A percentile compares a stretch with the other conserved stretches of the same genome.
These are phyloP conservation scores for Coregonus sp. DNA, from an alignment of 2,797 vertebrate species.

Conservation along the genomic window DNA sequence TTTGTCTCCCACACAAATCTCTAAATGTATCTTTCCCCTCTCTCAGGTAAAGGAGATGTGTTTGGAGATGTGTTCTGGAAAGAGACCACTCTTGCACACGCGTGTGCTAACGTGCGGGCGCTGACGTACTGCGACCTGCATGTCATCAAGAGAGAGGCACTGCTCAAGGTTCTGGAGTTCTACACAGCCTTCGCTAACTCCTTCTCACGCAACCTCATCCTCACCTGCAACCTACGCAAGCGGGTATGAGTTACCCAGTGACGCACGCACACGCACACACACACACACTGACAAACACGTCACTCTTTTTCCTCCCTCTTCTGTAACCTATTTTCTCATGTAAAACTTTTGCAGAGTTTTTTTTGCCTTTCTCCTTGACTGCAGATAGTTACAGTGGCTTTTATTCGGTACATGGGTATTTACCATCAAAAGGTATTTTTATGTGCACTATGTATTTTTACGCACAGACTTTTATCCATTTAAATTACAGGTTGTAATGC, in stretches of 20 bases:
- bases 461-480: too few relatives aligned
- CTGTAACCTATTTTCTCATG: not conserved
- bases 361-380: not conserved
- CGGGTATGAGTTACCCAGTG: slow-evolving; percentile 76
- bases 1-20: not conserved
- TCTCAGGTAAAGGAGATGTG: slow-evolving; percentile 92
- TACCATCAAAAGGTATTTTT: too few relatives aligned
- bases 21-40: not conserved
- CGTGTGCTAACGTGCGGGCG: slow-evolving; percentile 91
- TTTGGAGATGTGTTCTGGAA: slow-evolving; percentile 99
- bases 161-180: slow-evolving; percentile 95
- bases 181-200: slow-evolving; percentile 95
- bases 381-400: too few relatives aligned
- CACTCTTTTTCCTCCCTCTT: not conserved
- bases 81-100: slow-evolving; percentile 89
- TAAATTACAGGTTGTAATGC: too few relatives aligned
- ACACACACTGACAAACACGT: not conserved
- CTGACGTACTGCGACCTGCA: slow-evolving; percentile 96
- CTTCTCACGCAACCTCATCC: slow-evolving; percentile 93
- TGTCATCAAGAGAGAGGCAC: slow-evolving; percentile 90
- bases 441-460: too few relatives aligned
- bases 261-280: slow-evolving; percentile 11
- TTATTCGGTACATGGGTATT: too few relatives aligned
- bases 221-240: slow-evolving; percentile 95
- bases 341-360: not conserved